Conservation (phyloP, 2,797 vertebrate genomes). For the Serranus cabrilla region DNA sequence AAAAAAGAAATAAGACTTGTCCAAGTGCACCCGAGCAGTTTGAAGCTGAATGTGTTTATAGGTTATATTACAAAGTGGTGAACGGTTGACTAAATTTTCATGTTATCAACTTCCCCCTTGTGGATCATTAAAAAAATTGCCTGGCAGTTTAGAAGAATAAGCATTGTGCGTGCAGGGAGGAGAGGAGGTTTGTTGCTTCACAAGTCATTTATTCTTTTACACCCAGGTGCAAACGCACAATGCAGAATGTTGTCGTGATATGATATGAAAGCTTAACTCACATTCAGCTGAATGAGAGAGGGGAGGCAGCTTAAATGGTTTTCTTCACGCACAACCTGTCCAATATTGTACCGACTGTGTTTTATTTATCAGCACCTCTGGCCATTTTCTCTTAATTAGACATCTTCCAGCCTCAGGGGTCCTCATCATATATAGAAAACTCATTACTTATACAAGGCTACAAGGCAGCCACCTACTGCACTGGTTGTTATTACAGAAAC, state of each 20-base stretch:
- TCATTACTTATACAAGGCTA: slow-evolving; percentile 76
- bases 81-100: slow-evolving; percentile 28
- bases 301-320: slow-evolving; percentile 41
- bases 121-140: slow-evolving; percentile 45
- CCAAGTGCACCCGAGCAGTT: slow-evolving; percentile 8
- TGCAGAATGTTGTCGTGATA: slow-evolving; percentile 46
- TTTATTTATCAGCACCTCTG: slow-evolving; percentile 79
- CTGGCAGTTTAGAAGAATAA: slow-evolving; percentile 41
- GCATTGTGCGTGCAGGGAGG: slow-evolving; percentile 38
- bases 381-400: slow-evolving; percentile 78
- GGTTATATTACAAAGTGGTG: slow-evolving; percentile 31
- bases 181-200: slow-evolving; percentile 28
- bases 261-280: slow-evolving; percentile 53
- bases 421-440: slow-evolving; percentile 69
- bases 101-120: slow-evolving; percentile 17
- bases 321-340: slow-evolving; percentile 53
- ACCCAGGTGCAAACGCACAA: slow-evolving; percentile 55
- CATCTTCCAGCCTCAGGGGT: slow-evolving; percentile 60
- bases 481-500: slow-evolving; percentile 74
- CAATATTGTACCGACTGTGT: slow-evolving; percentile 55
- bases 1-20: slow-evolving; percentile 8
- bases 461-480: slow-evolving; percentile 69
- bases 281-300: slow-evolving; percentile 46
- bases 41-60: slow-evolving; percentile 15
- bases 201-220: slow-evolving; percentile 56